These are phyloP conservation scores for Pomacea canaliculata DNA, from an alignment of 2,888 invertebrate genomes.

Conservation along the genomic window DNA sequence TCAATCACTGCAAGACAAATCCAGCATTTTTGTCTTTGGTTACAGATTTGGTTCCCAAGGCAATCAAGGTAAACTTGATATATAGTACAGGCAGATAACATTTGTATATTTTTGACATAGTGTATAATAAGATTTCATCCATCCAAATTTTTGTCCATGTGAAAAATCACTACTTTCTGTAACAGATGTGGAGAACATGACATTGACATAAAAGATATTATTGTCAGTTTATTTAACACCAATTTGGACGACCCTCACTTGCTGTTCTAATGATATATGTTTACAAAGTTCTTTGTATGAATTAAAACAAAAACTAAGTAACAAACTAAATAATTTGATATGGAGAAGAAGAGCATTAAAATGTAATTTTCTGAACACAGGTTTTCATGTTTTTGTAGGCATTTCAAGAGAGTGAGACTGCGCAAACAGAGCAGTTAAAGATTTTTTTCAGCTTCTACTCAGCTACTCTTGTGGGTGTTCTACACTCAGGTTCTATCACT, in stretches of 20 bases:
- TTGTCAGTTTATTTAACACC: too few relatives aligned
- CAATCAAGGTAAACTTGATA: slow-evolving; percentile 72
- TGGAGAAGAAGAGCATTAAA: slow-evolving; percentile 30
- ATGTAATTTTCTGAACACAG: slow-evolving; percentile 75
- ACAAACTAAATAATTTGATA: too few relatives aligned
- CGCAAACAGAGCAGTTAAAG: slow-evolving; percentile 71
- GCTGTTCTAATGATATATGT: too few relatives aligned
- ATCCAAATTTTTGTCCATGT: too few relatives aligned
- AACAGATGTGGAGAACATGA: too few relatives aligned
- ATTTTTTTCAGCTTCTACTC: slow-evolving; percentile 86
- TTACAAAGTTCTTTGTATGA: too few relatives aligned
- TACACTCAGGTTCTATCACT: slow-evolving; percentile 43
- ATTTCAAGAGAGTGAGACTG: slow-evolving; percentile 1
- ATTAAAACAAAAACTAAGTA: too few relatives aligned
- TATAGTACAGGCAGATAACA: not conserved
- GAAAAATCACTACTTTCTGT: too few relatives aligned
- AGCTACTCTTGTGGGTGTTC: slow-evolving; percentile 80
- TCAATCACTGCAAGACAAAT: slow-evolving; percentile 80
- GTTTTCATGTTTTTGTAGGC: slow-evolving; percentile 46
- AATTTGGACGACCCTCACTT: too few relatives aligned
- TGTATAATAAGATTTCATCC: too few relatives aligned
- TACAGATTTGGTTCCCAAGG: slow-evolving; percentile 74
- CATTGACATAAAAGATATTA: too few relatives aligned
- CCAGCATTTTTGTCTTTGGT: slow-evolving; percentile 77
- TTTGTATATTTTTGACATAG: not conserved